phyloP scores from a whole-genome alignment of 2,113 vertebrate species.

The Saguinus midas region DNA sequence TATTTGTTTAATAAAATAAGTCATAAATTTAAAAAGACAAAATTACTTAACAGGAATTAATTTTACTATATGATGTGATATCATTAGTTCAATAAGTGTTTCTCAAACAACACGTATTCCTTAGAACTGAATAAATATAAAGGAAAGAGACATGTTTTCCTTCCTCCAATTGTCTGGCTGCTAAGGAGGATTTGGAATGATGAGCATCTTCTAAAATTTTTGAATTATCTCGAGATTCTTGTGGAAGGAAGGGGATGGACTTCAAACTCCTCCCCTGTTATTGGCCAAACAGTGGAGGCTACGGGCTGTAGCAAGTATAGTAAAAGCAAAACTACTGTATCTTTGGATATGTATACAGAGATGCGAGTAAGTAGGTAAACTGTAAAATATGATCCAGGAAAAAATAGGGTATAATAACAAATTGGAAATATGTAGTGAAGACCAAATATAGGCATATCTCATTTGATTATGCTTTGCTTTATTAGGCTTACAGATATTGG shows the following conservation, averaged over 20 bases:
- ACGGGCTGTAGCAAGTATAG: not conserved
- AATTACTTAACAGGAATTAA: not conserved
- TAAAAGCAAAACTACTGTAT: not conserved
- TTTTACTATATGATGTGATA: not conserved
- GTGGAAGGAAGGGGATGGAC: not conserved
- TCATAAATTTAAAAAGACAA: not conserved
- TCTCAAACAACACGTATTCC: not conserved
- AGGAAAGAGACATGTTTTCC: not conserved
- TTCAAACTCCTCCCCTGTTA: not conserved
- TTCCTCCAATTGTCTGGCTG: not conserved
- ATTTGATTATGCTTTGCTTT: not conserved
- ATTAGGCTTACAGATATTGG: too few species aligned
- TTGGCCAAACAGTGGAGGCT: not conserved
- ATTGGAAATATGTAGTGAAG: not conserved
- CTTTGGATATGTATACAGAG: not conserved
- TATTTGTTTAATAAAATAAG: not conserved
- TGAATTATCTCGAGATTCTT: not conserved
- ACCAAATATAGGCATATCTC: not conserved
- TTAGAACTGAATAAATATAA: not conserved
- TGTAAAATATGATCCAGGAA: not conserved
- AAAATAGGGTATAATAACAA: not conserved
- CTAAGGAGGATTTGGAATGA: conserved; percentile 5
- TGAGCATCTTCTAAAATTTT: not conserved
- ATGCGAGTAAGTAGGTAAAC: not conserved
- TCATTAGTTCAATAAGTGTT: not conserved